A percentile compares a stretch with the other conserved stretches of the same genome.
phyloP scores from a whole-genome alignment of 2,797 vertebrate genomes.

The Hirundo rustica region DNA sequence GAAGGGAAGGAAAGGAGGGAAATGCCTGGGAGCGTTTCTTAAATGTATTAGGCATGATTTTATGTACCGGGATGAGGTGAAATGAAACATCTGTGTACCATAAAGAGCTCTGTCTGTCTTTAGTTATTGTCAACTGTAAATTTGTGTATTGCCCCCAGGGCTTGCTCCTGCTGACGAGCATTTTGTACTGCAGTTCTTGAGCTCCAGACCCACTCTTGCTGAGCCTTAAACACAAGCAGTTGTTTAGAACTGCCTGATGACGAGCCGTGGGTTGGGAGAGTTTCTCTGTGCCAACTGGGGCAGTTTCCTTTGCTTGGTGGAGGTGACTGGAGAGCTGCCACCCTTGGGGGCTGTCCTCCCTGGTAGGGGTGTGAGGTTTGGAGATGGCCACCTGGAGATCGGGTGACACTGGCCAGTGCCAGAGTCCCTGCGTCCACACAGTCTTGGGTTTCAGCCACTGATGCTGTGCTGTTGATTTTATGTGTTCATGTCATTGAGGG shows the following conservation, averaged over 20 bases:
- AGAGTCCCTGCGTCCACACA: background rate
- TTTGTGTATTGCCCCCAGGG: background rate
- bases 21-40: background rate
- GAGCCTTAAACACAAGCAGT: background rate
- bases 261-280: background rate
- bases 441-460: background rate
- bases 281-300: background rate
- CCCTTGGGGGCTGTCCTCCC: background rate
- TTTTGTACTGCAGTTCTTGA: background rate
- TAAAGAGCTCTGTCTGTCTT: conserved; percentile 35
- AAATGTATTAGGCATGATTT: conserved; percentile 1
- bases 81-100: conserved; percentile 29
- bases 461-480: background rate
- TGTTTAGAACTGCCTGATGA: background rate
- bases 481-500: background rate
- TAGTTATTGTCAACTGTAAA: conserved; percentile 39
- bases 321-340: background rate
- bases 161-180: background rate
- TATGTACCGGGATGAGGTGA: conserved; percentile 28
- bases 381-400: background rate
- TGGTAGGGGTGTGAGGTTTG: background rate
- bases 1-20: background rate
- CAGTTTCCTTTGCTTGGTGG: fast-evolving
- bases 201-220: background rate
- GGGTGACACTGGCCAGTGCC: background rate